Evolutionary conservation across 2,113 vertebrate genomes (phyloP).

Genomic region (Saguinus imperator): DNA sequence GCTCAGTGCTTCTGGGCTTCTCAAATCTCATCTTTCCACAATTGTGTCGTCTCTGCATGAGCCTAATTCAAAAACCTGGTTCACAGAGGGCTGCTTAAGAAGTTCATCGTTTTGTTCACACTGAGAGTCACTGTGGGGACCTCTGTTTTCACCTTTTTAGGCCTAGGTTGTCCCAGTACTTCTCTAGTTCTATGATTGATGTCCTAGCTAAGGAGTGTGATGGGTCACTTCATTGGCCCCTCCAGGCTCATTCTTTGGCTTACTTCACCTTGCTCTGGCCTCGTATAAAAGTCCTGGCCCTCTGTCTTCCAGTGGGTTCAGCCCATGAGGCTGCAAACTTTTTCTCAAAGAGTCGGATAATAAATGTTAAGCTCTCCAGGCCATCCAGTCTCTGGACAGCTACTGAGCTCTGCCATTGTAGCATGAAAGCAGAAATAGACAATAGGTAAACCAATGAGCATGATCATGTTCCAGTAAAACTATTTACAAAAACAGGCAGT

Average conservation of each 20-base stretch:
- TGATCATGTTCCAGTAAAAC: neutral
- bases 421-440: neutral
- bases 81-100: neutral
- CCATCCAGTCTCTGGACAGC: neutral
- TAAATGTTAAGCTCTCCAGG: neutral
- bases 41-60: neutral
- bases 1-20: neutral
- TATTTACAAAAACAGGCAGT: neutral
- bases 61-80: neutral
- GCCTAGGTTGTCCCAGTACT: neutral
- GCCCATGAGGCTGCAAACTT: neutral
- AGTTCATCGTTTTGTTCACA: neutral
- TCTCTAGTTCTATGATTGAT: neutral
- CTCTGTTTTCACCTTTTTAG: neutral
- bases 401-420: neutral
- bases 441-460: neutral
- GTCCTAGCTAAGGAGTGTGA: no score
- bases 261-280: neutral
- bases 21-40: neutral
- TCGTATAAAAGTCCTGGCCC: fast-evolving
- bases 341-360: neutral
- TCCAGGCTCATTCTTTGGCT: fast-evolving
- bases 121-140: no score
- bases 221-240: no score
- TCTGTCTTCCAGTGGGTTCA: neutral